Percentiles rank a stretch among this genome's conserved stretches.
Evolutionary conservation across 2,888 invertebrate species (phyloP).

Genomic region (Zaprionus bogoriensis): DNA sequence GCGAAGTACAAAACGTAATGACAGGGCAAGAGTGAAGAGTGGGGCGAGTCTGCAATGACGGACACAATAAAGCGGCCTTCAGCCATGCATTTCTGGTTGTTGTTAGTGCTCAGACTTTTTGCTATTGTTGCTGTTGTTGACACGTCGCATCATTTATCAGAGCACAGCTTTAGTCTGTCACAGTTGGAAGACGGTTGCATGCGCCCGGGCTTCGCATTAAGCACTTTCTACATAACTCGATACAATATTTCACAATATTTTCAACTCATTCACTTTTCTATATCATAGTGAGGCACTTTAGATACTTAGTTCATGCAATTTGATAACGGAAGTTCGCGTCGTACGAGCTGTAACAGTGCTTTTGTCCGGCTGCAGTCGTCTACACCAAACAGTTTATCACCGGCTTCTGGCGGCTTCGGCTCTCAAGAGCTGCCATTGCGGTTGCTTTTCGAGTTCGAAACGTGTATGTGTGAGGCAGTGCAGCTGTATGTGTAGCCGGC

Average conservation of each 20-base stretch:
- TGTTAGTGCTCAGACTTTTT: not conserved
- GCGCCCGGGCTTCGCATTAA: no score
- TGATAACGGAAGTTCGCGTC: not conserved
- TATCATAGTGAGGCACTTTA: not conserved
- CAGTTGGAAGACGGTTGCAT: not conserved
- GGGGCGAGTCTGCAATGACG: no score
- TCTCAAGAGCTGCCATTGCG: conserved; percentile 4
- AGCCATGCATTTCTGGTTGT: not conserved
- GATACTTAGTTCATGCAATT: not conserved
- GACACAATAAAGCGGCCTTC: not conserved
- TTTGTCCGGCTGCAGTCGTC: conserved; percentile 27
- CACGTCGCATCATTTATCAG: conserved; percentile 48
- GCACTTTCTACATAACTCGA: not conserved
- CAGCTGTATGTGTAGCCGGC: conserved; percentile 45
- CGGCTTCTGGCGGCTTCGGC: conserved; percentile 51
- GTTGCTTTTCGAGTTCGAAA: conserved; percentile 57
- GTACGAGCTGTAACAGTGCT: not conserved
- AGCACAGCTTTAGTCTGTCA: conserved; percentile 25
- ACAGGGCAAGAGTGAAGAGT: conserved; percentile 9
- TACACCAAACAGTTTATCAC: conserved; percentile 52
- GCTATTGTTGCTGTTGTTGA: conserved; percentile 15
- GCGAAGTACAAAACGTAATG: not conserved
- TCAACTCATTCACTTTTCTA: not conserved
- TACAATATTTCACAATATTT: not conserved
- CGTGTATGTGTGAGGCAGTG: not conserved